Evolutionary conservation across 2,797 vertebrate genomes (phyloP).

Genomic region (Gambusia yucatana): DNA sequence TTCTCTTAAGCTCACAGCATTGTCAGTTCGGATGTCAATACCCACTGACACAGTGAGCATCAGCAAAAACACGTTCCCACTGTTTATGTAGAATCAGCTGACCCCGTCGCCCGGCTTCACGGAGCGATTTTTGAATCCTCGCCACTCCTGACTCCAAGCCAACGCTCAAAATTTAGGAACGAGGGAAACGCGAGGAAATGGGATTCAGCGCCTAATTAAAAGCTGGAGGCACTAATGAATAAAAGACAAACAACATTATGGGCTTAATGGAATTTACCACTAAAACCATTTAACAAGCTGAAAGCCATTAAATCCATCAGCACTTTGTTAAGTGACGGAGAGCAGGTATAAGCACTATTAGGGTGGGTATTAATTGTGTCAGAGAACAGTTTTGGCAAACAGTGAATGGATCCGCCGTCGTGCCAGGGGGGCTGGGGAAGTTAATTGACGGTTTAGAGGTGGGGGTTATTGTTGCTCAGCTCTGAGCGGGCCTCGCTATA

Average conservation of each 20-base stretch:
- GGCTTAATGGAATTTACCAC: constrained; percentile 47
- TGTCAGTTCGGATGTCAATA: background rate
- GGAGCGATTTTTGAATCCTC: background rate
- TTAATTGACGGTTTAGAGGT: constrained; percentile 70
- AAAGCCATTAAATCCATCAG: constrained; percentile 36
- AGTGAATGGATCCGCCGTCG: constrained; percentile 65
- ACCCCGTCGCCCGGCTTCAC: background rate
- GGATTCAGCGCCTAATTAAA: constrained; percentile 23
- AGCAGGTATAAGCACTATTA: constrained; percentile 65
- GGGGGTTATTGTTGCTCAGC: constrained; percentile 64
- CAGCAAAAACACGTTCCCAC: background rate
- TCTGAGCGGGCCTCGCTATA: constrained; percentile 47
- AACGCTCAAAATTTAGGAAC: background rate
- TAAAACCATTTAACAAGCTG: constrained; percentile 35
- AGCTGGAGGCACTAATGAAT: constrained; percentile 13
- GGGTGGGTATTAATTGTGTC: constrained; percentile 50
- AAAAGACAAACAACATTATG: constrained; percentile 28
- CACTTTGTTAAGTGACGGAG: constrained; percentile 46
- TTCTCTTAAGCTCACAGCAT: background rate
- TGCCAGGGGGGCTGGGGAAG: constrained; percentile 46
- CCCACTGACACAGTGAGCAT: background rate
- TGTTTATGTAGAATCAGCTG: background rate
- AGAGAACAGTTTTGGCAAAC: constrained; percentile 68
- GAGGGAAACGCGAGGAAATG: constrained; percentile 3
- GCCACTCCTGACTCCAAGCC: background rate